Evolutionary conservation across 2,888 invertebrate genomes (phyloP), one percentile per base, ranked within the genome.

Genomic region (Linnaemya tessellans): DNA sequence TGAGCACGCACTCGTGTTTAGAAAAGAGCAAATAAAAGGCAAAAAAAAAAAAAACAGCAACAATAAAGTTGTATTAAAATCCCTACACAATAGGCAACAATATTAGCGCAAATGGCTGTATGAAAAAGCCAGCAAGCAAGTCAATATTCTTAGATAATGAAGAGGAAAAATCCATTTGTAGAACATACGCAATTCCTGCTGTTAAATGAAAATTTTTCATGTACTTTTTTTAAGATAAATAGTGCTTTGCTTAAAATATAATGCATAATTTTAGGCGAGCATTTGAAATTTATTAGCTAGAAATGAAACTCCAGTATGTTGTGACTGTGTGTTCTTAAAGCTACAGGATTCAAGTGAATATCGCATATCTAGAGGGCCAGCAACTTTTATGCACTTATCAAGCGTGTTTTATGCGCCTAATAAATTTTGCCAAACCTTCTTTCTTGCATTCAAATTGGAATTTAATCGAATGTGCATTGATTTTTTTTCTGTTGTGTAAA

Each of bases 1-100:
- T 77, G 80, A 67, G 80, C 80, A 84, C 80, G 80, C 84, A 84
- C 73, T 84, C 77, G 56, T 71, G 58, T 65, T 82, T 58, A 77
- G 70, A 56, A 68, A 46, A 65, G 56, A 56, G 64, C 64, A 49
- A 56, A 41, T 41, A 13, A 41, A 41, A 11, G 10, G 10, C 38
- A 41, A 10, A 41, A 8, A 64, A 13, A 20, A 70, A 65, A 46
- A 70, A 71, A 38, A 15, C 67, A 46, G 20, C 67, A 60, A 68
- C 35, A 65, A 67, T 20, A 65, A 71, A 30, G 10, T 60, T 60
- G 30, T 35, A 71, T 60, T 38, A 43, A 82, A 73, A 71, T 20
- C 71, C 82, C 65, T 71, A 60, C n/a, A 78, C 71, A 71, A 83
- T 78, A 78, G 81, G 77, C 80, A 84, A 74, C 80, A 80, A 73